Evolutionary conservation across 2,888 invertebrate genomes (phyloP).

Genomic region (Ptychoptera contaminata): DNA sequence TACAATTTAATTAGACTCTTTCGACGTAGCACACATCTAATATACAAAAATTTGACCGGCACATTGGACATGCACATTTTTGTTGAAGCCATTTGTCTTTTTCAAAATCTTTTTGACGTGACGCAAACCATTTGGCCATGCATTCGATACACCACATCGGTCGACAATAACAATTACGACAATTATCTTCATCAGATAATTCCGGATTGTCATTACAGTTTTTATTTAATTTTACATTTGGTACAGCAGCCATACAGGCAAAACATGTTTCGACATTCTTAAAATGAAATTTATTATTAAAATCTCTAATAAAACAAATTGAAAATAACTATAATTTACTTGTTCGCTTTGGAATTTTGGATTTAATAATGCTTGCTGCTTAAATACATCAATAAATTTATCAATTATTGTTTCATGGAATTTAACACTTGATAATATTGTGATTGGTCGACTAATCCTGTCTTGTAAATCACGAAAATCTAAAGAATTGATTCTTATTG

Average conservation of each 20-base stretch:
- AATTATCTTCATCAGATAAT: constrained; percentile 23
- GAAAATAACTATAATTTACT: constrained; percentile 24
- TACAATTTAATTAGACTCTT: constrained; percentile 3
- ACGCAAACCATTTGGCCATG: constrained; percentile 77
- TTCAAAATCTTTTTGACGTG: constrained; percentile 53
- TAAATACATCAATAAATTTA: constrained; percentile 71
- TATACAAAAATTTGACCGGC: constrained; percentile 69
- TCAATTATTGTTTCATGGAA: constrained; percentile 68
- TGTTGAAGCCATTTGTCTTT: constrained; percentile 64
- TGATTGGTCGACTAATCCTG: constrained; percentile 48
- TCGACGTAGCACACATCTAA: constrained; percentile 53
- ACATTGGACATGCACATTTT: constrained; percentile 78
- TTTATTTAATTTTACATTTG: constrained; percentile 65
- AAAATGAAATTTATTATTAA: constrained; percentile 8
- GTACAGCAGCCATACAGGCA: constrained; percentile 67
- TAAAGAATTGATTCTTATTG: constrained; percentile 58
- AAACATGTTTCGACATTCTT: constrained; percentile 71
- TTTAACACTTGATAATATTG: constrained; percentile 49
- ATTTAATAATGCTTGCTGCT: constrained; percentile 54
- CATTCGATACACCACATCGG: constrained; percentile 85
- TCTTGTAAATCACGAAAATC: constrained; percentile 65
- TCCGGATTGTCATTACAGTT: constrained; percentile 40
- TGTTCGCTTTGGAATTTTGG: constrained; percentile 40
- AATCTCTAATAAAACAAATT: neutral
- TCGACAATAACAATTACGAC: constrained; percentile 49